phyloP scores from a whole-genome alignment of 2,888 invertebrate species.

The Taenaris catops region DNA sequence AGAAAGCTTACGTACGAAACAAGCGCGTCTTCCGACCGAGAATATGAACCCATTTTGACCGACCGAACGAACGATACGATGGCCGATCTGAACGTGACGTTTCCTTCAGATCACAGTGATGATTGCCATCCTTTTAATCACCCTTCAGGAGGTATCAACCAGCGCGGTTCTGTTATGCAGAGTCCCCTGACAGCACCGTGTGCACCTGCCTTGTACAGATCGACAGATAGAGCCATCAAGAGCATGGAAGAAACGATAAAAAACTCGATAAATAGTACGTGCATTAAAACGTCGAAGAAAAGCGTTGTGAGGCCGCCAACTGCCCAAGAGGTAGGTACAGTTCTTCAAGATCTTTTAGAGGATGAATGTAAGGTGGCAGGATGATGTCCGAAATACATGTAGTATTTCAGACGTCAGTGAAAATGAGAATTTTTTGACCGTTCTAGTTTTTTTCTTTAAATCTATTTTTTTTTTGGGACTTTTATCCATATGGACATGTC shows the following conservation, averaged over 20 bases:
- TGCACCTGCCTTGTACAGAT: conserved; percentile 23
- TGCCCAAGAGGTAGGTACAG: conserved; percentile 47
- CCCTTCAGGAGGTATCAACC: conserved; percentile 22
- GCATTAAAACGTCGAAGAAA: conserved; percentile 23
- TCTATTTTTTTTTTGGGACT: too few relatives aligned
- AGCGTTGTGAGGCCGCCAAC: conserved; percentile 31
- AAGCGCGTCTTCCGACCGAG: conserved; percentile 48
- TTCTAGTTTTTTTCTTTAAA: too few relatives aligned
- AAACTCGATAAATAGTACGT: conserved; percentile 37
- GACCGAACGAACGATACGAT: conserved; percentile 73
- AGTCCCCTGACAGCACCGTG: conserved; percentile 23
- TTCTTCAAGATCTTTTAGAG: too few relatives aligned
- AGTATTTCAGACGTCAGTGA: too few relatives aligned
- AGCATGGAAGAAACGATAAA: conserved; percentile 38
- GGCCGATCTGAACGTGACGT: conserved; percentile 68
- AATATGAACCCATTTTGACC: conserved; percentile 54
- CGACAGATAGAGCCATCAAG: conserved; percentile 39
- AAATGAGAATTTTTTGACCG: too few relatives aligned
- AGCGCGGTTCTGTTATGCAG: conserved; percentile 30
- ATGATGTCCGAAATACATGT: too few relatives aligned
- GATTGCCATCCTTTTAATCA: conserved; percentile 32
- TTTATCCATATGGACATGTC: too few relatives aligned
- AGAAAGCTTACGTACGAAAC: conserved; percentile 55
- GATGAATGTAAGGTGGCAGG: too few relatives aligned
- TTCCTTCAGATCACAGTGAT: conserved; percentile 60